phyloP scores from a whole-genome alignment of 2,113 vertebrate species.

The Forbesichthys papilliferus region DNA sequence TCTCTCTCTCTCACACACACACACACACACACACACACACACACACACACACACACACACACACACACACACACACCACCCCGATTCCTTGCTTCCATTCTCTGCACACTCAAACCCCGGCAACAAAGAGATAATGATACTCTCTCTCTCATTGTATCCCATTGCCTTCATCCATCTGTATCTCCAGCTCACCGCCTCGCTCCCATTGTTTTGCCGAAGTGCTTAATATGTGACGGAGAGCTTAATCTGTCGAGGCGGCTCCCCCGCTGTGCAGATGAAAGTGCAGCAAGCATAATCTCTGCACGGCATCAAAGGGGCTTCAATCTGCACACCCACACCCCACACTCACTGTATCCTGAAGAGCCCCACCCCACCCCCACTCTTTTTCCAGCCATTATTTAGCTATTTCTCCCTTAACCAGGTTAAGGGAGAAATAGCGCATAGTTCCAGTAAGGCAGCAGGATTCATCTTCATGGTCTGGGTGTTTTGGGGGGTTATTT shows the following conservation, averaged over 20 bases:
- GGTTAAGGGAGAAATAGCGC: not conserved
- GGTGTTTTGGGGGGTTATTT: conserved; percentile 21
- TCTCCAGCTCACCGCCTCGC: conserved; percentile 13
- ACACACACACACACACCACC: not conserved
- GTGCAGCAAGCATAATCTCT: conserved; percentile 58
- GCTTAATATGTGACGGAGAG: conserved; percentile 66
- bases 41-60: no score
- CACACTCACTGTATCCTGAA: conserved; percentile 49
- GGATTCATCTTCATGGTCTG: conserved; percentile 38
- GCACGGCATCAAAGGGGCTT: conserved; percentile 44
- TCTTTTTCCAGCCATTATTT: not conserved
- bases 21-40: no score
- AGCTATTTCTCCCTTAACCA: not conserved
- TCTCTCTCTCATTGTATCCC: conserved; percentile 13
- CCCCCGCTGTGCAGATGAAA: conserved; percentile 65
- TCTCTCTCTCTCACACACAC: no score
- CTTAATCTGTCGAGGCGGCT: conserved; percentile 56
- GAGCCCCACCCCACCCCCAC: conserved; percentile 12
- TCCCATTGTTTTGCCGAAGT: conserved; percentile 57
- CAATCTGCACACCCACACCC: conserved; percentile 48
- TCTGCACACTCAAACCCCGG: conserved; percentile 28
- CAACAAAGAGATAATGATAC: conserved; percentile 26
- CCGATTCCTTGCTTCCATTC: conserved; percentile 1
- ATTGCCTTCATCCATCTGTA: not conserved
- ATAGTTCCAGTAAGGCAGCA: conserved; percentile 22